Evolutionary conservation across 2,888 invertebrate species (phyloP).

Genomic region (Apamea sordens): DNA sequence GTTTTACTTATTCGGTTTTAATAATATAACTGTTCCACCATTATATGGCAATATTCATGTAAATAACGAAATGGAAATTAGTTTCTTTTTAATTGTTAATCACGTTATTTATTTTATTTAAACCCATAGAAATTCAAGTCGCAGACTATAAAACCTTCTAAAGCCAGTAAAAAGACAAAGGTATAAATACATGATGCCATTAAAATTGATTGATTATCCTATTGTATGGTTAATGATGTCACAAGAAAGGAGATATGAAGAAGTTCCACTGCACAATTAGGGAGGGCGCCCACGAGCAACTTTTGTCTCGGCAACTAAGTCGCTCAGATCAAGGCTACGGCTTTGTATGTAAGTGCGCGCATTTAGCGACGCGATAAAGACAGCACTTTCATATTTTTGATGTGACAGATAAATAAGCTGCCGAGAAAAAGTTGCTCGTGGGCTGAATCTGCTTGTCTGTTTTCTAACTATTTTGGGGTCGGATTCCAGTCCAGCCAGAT

Average conservation of each 20-base stretch:
- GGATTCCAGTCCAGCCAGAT: neutral
- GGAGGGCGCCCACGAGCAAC: too few species aligned
- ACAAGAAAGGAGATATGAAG: neutral
- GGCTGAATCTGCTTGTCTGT: neutral
- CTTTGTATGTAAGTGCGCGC: too few species aligned
- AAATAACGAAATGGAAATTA: neutral
- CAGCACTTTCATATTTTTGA: too few species aligned
- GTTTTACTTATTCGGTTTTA: neutral
- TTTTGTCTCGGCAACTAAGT: too few species aligned
- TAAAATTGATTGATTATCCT: conserved; percentile 68
- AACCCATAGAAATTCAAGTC: conserved; percentile 30
- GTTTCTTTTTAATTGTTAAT: conserved; percentile 45
- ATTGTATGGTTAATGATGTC: conserved; percentile 60
- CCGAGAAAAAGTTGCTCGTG: too few species aligned
- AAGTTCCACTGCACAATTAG: conserved; percentile 3
- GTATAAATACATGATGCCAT: conserved; percentile 55
- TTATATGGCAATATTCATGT: neutral
- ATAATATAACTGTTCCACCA: neutral
- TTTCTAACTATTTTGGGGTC: neutral
- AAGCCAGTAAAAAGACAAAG: conserved; percentile 64
- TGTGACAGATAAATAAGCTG: too few species aligned
- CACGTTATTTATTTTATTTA: conserved; percentile 40
- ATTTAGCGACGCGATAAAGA: too few species aligned
- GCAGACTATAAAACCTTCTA: conserved; percentile 51
- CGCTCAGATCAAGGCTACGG: too few species aligned